These are phyloP conservation scores for Threskiornis aethiopicus DNA, from an alignment of 2,797 vertebrate species.

Conservation along the genomic window DNA sequence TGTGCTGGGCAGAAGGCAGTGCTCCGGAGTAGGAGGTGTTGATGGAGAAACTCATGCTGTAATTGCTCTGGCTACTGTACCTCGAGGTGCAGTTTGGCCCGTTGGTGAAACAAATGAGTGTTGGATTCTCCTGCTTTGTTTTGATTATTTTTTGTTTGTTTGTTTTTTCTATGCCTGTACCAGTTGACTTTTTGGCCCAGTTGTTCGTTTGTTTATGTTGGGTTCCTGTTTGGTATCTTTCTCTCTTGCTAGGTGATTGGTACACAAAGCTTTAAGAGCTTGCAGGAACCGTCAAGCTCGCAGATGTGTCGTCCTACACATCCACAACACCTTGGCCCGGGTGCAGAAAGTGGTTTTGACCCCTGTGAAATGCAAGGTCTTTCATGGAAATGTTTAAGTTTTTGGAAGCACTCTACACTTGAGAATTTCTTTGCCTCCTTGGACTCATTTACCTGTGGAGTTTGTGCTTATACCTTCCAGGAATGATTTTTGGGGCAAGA, in stretches of 20 bases:
- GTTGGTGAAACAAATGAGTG: not conserved
- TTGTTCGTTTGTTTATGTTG: not conserved
- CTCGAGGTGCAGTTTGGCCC: not conserved
- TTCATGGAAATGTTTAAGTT: not conserved
- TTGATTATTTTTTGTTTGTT: not conserved
- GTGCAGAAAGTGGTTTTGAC: not conserved
- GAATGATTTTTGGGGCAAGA: not conserved
- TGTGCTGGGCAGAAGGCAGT: not conserved
- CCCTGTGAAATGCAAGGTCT: not conserved
- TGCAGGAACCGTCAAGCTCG: rapidly evolving
- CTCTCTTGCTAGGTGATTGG: not conserved
- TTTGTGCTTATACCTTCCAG: not conserved
- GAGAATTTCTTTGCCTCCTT: not conserved
- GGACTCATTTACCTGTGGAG: not conserved
- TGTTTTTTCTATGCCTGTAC: not conserved
- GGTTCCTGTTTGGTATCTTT: not conserved
- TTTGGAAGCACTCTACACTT: not conserved
- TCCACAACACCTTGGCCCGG: not conserved
- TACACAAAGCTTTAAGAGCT: not conserved
- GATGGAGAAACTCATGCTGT: not conserved
- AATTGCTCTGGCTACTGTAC: not conserved
- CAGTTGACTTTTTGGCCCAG: not conserved
- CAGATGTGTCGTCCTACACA: not conserved
- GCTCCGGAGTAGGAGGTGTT: not conserved
- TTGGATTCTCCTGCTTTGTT: not conserved